Evolutionary conservation across 2,797 vertebrate species (phyloP), one percentile per base, ranked within the genome.

Genomic region (Chelmon rostratus): DNA sequence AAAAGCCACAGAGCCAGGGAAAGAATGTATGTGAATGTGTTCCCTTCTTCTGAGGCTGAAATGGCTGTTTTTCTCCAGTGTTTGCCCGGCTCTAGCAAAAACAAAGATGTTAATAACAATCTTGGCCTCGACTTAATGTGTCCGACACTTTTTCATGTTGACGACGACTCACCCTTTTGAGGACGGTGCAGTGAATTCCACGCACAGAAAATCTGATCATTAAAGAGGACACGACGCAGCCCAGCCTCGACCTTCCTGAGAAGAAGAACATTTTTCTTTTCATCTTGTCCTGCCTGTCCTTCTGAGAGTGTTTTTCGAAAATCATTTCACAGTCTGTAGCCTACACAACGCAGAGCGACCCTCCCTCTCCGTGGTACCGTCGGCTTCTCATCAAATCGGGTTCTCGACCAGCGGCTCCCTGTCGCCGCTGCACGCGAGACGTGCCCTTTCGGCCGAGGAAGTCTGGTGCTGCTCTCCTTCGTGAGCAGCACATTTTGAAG

Each of bases 1-100:
- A 77, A 23, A 70, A 68, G 52, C 83, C 83, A 77, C 83, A 76
- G 82, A 69, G 76, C 78, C 44, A 76, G 61, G 84, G 70, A 85
- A 80, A 52, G 87, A 91, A 91, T 91, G 91, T 90, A 82, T 77
- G 78, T 71, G 66, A 82, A 71, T 89, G 63, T 85, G 76, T 73
- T 82, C 54, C 76, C 70, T 76, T 54, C 63, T 78, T 53, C 73
- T 62, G 53, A 79, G 79, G 85, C 88, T 87, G 87, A 88, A 86
- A 75, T 54, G 37, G 19, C 57, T 87, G 49, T 71, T 40, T 72
- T 53, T 66, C 66, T 78, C 52, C 49, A 2, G 15, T 56, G 75
- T 81, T 80, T 66, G 75, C 54, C 1, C 58, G 6, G 12, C 54
- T 52, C 42, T 5, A 23, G 42, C 46, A 57, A 72, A 77, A 67